A percentile compares a stretch with the other conserved stretches of the same genome.
Conservation (phyloP, 2,888 invertebrate genomes). For the Trachelus iudaicus region DNA sequence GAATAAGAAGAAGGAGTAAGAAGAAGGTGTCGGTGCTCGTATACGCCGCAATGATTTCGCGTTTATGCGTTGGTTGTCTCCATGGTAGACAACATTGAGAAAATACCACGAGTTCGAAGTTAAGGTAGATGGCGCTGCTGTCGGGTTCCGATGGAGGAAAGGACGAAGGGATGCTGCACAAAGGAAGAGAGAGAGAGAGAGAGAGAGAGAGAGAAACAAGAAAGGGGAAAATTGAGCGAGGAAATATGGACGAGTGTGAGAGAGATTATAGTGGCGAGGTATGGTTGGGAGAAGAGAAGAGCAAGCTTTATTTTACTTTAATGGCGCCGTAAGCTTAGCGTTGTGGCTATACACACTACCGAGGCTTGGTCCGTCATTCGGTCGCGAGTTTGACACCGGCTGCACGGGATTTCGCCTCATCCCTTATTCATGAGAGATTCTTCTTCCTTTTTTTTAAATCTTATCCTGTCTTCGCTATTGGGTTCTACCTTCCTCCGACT, state of each 20-base stretch:
- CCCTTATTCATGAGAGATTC: slow-evolving; percentile 54
- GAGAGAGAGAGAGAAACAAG: background rate
- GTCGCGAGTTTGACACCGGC: slow-evolving; percentile 32
- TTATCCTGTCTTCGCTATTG: background rate
- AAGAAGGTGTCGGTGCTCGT: slow-evolving; percentile 28
- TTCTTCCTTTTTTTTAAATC: slow-evolving; percentile 13
- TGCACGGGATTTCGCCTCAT: slow-evolving; percentile 49
- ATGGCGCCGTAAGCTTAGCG: slow-evolving; percentile 51
- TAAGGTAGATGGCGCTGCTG: background rate
- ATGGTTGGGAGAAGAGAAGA: slow-evolving; percentile 16
- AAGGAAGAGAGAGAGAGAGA: slow-evolving; percentile 21
- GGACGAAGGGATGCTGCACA: background rate
- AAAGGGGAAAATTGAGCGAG: slow-evolving; percentile 15
- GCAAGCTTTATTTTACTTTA: slow-evolving; percentile 57
- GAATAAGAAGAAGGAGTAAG: background rate
- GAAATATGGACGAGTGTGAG: slow-evolving; percentile 7
- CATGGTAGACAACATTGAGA: slow-evolving; percentile 42
- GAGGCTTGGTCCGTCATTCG: slow-evolving; percentile 46
- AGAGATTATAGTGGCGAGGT: background rate
- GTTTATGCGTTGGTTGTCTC: slow-evolving; percentile 43
- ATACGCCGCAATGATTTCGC: slow-evolving; percentile 46
- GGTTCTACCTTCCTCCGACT: background rate
- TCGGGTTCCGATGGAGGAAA: background rate
- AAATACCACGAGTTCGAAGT: slow-evolving; percentile 31
- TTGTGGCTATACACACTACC: slow-evolving; percentile 29